A percentile compares a stretch with the other conserved stretches of the same genome.
Conservation (phyloP, 1,140 invertebrate genomes). For the Elymnias hypermnestra region DNA sequence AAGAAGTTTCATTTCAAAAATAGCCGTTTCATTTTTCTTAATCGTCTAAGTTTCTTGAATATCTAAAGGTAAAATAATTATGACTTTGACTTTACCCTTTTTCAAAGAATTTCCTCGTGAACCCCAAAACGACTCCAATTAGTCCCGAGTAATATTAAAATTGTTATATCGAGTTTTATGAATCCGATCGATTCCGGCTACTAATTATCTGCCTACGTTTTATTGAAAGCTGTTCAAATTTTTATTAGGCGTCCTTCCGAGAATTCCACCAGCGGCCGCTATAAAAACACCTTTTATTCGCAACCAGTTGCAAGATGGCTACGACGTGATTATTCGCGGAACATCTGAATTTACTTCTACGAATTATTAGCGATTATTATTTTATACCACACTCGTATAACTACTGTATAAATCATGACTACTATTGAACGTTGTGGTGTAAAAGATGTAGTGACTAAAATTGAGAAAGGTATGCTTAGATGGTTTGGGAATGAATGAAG, state of each 20-base stretch:
- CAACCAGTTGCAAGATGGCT: conserved; percentile 14
- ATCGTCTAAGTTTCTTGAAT: too few species aligned
- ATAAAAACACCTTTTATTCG: conserved; percentile 23
- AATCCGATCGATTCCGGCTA: conserved; percentile 14
- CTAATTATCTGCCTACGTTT: conserved; percentile 26
- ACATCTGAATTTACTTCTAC: conserved; percentile 30
- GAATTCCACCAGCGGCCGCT: conserved; percentile 18
- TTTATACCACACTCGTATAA: conserved; percentile 5
- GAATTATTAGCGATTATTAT: conserved; percentile 12
- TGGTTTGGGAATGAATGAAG: too few species aligned
- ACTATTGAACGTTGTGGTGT: too few species aligned
- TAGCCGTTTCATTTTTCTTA: too few species aligned
- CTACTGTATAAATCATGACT: background rate
- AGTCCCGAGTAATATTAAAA: conserved; percentile 1
- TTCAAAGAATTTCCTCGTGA: too few species aligned
- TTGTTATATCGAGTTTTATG: conserved; percentile 9
- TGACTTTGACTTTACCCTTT: too few species aligned
- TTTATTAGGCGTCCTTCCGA: conserved; percentile 32
- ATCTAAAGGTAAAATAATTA: too few species aligned
- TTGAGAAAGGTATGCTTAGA: too few species aligned
- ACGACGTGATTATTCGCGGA: conserved; percentile 32
- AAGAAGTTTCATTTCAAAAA: too few species aligned
- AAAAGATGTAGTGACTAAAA: too few species aligned
- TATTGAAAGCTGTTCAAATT: conserved; percentile 24
- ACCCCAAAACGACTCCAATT: too few species aligned